Percentiles rank a stretch among this genome's conserved stretches.
Conservation (phyloP, 2,113 vertebrate species). For the Pardalotus punctatus region DNA sequence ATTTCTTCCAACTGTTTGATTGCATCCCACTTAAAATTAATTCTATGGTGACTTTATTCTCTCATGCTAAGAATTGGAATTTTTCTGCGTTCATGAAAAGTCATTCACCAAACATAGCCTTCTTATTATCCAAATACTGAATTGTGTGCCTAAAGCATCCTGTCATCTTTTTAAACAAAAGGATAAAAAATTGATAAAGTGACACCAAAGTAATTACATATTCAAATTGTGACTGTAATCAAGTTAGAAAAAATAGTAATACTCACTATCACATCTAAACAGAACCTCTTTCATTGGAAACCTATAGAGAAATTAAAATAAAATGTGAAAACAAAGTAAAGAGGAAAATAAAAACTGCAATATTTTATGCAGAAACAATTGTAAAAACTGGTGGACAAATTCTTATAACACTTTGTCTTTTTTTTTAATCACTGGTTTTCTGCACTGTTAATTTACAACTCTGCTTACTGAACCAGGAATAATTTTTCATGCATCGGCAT, state of each 20-base stretch:
- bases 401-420: background rate
- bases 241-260: background rate
- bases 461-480: background rate
- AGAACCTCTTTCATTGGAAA: slow-evolving; percentile 6
- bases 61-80: background rate
- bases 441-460: background rate
- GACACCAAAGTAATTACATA: background rate
- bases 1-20: background rate
- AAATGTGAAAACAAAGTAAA: background rate
- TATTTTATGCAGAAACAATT: background rate
- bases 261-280: slow-evolving; percentile 28
- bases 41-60: background rate
- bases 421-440: background rate
- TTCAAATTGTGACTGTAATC: background rate
- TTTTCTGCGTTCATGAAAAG: background rate
- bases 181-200: background rate
- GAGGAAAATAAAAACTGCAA: background rate
- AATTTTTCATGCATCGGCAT: background rate
- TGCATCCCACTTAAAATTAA: background rate
- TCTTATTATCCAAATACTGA: background rate
- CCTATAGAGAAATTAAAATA: background rate
- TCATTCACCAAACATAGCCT: background rate
- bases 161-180: background rate
- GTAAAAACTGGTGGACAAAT: background rate
- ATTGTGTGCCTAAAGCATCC: background rate